A percentile compares a stretch with the other conserved stretches of the same genome.
phyloP scores from a whole-genome alignment of 53 echinoderm and acorn worm genomes.

The Pentamera pediparva region DNA sequence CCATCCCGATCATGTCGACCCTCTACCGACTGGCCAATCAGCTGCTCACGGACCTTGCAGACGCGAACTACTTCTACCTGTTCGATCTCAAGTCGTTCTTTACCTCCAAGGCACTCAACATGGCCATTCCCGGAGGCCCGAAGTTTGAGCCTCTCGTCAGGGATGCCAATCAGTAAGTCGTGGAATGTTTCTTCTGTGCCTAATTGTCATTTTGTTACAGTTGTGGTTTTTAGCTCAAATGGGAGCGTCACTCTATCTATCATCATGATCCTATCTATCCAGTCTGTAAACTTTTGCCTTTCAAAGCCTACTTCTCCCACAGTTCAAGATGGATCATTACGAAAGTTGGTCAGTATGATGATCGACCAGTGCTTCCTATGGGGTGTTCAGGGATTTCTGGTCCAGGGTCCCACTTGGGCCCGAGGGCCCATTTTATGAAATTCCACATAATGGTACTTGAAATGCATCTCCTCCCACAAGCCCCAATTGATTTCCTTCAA shows the following conservation, averaged over 20 bases:
- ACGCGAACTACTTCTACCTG: slow-evolving; percentile 98
- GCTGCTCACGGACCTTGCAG: slow-evolving; percentile 89
- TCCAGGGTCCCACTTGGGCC: too few relatives aligned
- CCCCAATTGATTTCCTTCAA: too few relatives aligned
- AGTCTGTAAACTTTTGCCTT: too few relatives aligned
- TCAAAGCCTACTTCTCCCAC: too few relatives aligned
- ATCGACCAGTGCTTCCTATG: too few relatives aligned
- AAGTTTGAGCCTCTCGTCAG: slow-evolving; percentile 99
- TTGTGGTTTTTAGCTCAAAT: background rate
- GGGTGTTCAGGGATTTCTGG: too few relatives aligned
- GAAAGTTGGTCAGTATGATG: too few relatives aligned
- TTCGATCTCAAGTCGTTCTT: slow-evolving; percentile 99
- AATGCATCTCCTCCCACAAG: too few relatives aligned
- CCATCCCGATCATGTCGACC: slow-evolving; percentile 91
- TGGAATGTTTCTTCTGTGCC: background rate
- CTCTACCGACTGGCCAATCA: slow-evolving; percentile 95
- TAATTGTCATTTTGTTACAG: background rate
- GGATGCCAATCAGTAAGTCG: slow-evolving; percentile 89
- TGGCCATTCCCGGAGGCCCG: slow-evolving; percentile 97
- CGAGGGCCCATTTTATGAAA: too few relatives aligned
- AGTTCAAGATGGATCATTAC: too few relatives aligned
- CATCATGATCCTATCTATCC: too few relatives aligned
- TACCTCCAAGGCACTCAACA: slow-evolving; percentile 98
- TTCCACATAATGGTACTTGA: too few relatives aligned
- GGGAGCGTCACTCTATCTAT: background rate